A percentile compares a stretch with the other conserved stretches of the same genome.
phyloP scores from a whole-genome alignment of 2,888 invertebrate genomes.

The Mythimna vitellina region DNA sequence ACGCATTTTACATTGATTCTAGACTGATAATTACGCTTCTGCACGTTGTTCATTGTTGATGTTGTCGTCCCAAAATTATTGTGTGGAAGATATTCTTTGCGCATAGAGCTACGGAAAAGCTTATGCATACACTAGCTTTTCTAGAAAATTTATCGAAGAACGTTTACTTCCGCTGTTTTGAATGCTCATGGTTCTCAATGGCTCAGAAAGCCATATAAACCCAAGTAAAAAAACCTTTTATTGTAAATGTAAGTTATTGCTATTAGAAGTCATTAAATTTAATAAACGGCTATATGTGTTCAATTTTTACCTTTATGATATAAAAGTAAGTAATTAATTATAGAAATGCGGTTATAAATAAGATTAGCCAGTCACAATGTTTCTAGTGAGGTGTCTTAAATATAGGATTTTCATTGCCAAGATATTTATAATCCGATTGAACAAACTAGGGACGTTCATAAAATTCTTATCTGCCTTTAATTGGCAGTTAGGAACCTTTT shows the following conservation, averaged over 20 bases:
- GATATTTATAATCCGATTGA: neutral
- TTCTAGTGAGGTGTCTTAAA: neutral
- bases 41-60: conserved; percentile 5
- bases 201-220: too few relatives aligned
- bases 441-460: neutral
- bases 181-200: neutral
- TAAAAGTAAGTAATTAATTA: neutral
- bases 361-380: neutral
- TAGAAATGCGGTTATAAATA: neutral
- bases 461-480: conserved; percentile 24
- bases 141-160: neutral
- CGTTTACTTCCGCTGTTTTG: neutral
- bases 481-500: conserved; percentile 50
- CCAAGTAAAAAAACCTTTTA: too few relatives aligned
- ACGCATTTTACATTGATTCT: conserved; percentile 51
- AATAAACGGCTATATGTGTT: neutral
- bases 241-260: neutral
- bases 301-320: neutral
- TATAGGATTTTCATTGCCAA: neutral
- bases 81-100: neutral
- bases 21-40: conserved; percentile 37
- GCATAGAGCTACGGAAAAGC: neutral
- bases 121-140: neutral
- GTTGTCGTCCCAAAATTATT: conserved; percentile 1
- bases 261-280: neutral